A percentile compares a stretch with the other conserved stretches of the same genome.
Conservation (phyloP, 2,797 vertebrate genomes). For the Tokudaia muenninki region DNA sequence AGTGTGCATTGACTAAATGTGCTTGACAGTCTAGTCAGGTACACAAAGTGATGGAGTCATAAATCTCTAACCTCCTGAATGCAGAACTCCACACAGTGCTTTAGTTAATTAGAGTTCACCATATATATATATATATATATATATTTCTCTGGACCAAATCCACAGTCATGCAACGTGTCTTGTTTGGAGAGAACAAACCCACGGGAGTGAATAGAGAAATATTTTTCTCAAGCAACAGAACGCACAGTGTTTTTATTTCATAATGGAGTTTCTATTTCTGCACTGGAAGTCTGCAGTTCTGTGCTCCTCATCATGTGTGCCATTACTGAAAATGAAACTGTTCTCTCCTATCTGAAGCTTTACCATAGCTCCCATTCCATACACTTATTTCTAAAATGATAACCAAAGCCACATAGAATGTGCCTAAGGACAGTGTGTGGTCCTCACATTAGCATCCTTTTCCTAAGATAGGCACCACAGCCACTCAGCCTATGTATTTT, state of each 20-base stretch:
- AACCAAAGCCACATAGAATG: not conserved
- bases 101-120: conserved; percentile 74
- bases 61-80: conserved; percentile 76
- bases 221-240: conserved; percentile 64
- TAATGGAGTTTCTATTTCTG: conserved; percentile 72
- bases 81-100: conserved; percentile 63
- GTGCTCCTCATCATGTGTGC: conserved; percentile 1
- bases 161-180: conserved; percentile 54
- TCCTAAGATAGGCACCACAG: conserved; percentile 63
- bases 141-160: conserved; percentile 74
- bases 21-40: conserved; percentile 69
- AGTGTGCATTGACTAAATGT: not conserved
- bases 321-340: conserved; percentile 49
- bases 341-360: conserved; percentile 39
- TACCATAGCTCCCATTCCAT: not conserved
- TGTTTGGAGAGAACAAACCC: conserved; percentile 68
- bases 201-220: conserved; percentile 70
- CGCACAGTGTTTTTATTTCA: conserved; percentile 74
- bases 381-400: conserved; percentile 40
- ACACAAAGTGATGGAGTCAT: conserved; percentile 52
- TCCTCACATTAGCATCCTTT: conserved; percentile 57
- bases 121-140: conserved; percentile 40
- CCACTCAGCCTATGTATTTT: conserved; percentile 57
- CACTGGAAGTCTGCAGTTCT: conserved; percentile 63
- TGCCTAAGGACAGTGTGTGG: not conserved